phyloP scores from a whole-genome alignment of 2,888 invertebrate species.

The Drosophila multiciliata region DNA sequence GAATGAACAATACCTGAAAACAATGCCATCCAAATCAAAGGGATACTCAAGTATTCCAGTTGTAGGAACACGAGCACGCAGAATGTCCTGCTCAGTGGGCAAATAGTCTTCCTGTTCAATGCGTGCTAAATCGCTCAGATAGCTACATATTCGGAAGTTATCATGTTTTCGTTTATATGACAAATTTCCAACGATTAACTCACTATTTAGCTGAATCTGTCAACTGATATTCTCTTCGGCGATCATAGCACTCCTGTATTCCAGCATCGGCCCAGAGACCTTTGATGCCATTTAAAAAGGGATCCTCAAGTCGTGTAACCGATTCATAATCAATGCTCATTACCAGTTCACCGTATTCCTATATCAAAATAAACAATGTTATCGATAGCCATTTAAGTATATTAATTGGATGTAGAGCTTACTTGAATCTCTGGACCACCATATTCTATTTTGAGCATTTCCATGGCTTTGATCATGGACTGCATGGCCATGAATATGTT shows the following conservation, averaged over 20 bases:
- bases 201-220: constrained; percentile 99
- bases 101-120: constrained; percentile 96
- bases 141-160: constrained; percentile 87
- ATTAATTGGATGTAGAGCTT: constrained; percentile 85
- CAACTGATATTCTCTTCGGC: constrained; percentile 99
- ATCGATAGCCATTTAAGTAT: background rate
- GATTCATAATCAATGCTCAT: constrained; percentile 99
- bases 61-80: constrained; percentile 99
- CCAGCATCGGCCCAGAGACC: constrained; percentile 97
- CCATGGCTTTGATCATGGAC: constrained; percentile 99
- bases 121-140: constrained; percentile 97
- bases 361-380: constrained; percentile 86
- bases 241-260: constrained; percentile 99
- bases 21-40: constrained; percentile 99
- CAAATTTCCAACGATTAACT: constrained; percentile 84
- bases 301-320: constrained; percentile 98
- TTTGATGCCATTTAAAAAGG: constrained; percentile 98
- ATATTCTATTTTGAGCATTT: constrained; percentile 98
- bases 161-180: background rate
- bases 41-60: constrained; percentile 99
- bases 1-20: constrained; percentile 93
- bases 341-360: constrained; percentile 98
- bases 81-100: constrained; percentile 99
- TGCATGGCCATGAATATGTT: constrained; percentile 99
- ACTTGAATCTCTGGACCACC: constrained; percentile 95